Conservation (phyloP, 1,140 invertebrate genomes). For the Globodera rostochiensis region DNA sequence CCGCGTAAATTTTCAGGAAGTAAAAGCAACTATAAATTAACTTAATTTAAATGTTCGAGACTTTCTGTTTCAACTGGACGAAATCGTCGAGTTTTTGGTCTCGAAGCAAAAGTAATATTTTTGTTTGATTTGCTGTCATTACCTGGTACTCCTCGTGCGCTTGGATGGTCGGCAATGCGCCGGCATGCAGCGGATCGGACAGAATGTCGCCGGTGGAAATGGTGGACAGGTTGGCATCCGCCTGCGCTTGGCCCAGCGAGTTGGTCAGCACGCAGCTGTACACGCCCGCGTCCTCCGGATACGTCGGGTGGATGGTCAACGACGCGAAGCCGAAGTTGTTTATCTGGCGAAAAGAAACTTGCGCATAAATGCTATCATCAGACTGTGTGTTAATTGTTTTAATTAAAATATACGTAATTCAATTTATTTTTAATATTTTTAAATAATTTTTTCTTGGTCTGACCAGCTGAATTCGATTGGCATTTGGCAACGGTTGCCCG, state of each 20-base stretch:
- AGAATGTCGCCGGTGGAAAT: constrained; percentile 44
- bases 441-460: too few relatives aligned
- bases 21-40: too few relatives aligned
- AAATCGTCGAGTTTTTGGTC: too few relatives aligned
- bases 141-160: constrained; percentile 51
- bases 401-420: background rate
- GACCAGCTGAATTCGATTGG: constrained; percentile 73
- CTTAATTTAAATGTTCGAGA: too few relatives aligned
- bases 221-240: constrained; percentile 49
- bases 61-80: too few relatives aligned
- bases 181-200: constrained; percentile 54
- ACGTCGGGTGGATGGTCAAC: constrained; percentile 83
- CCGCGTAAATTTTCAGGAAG: too few relatives aligned
- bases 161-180: constrained; percentile 55
- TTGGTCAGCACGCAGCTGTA: constrained; percentile 87
- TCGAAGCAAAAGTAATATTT: too few relatives aligned
- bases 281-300: constrained; percentile 86
- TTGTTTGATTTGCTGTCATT: background rate
- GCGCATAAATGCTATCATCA: background rate
- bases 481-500: constrained; percentile 70
- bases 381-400: background rate
- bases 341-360: constrained; percentile 39
- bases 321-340: constrained; percentile 92
- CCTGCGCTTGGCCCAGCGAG: constrained; percentile 77
- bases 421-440: background rate